Conservation (phyloP, 1,140 invertebrate genomes). For the Campoletis sonorensis region DNA sequence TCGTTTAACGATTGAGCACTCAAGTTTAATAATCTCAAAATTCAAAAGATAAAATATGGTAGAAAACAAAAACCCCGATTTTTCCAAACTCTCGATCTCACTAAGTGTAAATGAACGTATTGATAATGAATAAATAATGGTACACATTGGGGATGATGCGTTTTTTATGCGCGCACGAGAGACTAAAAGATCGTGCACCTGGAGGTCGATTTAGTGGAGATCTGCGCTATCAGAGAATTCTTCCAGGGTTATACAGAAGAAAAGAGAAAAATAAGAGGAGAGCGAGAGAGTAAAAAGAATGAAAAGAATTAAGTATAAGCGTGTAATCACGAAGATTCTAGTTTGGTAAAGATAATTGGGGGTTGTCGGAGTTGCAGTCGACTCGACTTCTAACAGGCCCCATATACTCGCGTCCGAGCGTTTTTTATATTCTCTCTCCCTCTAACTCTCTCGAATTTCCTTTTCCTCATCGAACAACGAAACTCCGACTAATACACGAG, state of each 20-base stretch:
- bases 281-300: background rate
- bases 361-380: constrained; percentile 65
- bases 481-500: constrained; percentile 11
- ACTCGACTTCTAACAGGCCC: constrained; percentile 49
- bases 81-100: background rate
- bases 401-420: constrained; percentile 17
- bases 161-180: constrained; percentile 40
- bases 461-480: constrained; percentile 3
- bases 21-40: no score
- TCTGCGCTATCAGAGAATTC: constrained; percentile 47
- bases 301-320: constrained; percentile 50
- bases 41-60: background rate
- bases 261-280: background rate
- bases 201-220: constrained; percentile 54
- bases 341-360: constrained; percentile 74
- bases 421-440: constrained; percentile 18
- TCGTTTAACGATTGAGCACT: no score
- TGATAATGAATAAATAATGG: background rate
- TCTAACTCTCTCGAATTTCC: constrained; percentile 31
- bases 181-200: constrained; percentile 60
- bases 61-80: background rate
- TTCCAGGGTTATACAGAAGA: background rate
- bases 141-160: constrained; percentile 32
- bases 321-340: constrained; percentile 73
- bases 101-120: no score